phyloP scores from a whole-genome alignment of 2,113 vertebrate species.

The Gracilinanus agilis region DNA sequence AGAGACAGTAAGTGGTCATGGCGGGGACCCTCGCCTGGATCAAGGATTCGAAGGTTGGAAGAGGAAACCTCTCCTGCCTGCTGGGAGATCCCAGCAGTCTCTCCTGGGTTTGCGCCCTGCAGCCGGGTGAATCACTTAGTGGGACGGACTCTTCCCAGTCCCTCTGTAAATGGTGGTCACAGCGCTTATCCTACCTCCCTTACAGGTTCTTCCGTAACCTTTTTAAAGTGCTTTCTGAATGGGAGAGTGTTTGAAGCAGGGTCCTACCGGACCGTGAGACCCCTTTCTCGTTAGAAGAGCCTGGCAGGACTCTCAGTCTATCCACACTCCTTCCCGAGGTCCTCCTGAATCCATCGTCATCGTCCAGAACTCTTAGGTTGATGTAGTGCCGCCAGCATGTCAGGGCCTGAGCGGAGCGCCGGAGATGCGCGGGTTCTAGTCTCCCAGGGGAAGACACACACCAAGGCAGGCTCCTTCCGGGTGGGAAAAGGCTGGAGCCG shows the following conservation, averaged over 20 bases:
- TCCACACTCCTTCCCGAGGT: too few relatives aligned
- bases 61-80: not conserved
- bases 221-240: not conserved
- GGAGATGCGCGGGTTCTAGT: too few relatives aligned
- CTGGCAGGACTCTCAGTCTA: not conserved
- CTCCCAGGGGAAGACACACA: not conserved
- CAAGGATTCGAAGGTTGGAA: too few relatives aligned
- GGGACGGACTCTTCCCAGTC: too few relatives aligned
- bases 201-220: not conserved
- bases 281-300: conserved; percentile 16
- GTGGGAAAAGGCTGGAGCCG: not conserved
- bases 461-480: not conserved
- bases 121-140: too few relatives aligned
- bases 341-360: too few relatives aligned
- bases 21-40: not conserved
- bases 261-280: not conserved
- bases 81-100: too few relatives aligned
- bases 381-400: not conserved
- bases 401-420: too few relatives aligned
- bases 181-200: not conserved
- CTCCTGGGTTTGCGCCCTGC: not conserved
- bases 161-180: not conserved
- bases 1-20: not conserved
- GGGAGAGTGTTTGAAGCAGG: not conserved
- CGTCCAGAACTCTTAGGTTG: not conserved